Base-by-base conservation (phyloP, 2,888 invertebrate genomes). In the Teinopalpus imperialis region DNA sequence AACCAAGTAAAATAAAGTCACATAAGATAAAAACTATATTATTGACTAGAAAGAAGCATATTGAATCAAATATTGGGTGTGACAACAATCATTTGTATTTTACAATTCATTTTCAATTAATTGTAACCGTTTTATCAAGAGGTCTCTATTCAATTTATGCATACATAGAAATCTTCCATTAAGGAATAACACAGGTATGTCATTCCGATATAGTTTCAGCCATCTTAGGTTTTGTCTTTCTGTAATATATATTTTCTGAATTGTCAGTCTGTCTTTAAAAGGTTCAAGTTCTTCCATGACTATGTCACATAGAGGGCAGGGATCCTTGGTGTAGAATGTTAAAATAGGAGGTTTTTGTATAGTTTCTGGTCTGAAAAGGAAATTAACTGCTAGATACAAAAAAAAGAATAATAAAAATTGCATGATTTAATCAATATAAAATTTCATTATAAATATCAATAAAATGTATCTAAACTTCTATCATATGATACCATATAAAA, bases 151-250 rank as follows among this genome's bases (percentile, higher is more conserved):
- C 54, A 95, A 81, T 49, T 78, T 90, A 71, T 95, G 94, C 89
- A 93, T 95, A 69, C 95, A 95, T 31, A 97, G 85, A 79, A 91
- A 97, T 60, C 93, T 90, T 2, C 94, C 94, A 80, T 97, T 94
- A 3, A 97, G 87, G 77, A 96, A 96, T 56, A 97, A 78, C 4
- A 97, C 97, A 27, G 97, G 97, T 66, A 97, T 97, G 69, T 97
- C 96, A 69, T 93, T 90, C 53, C 93, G 91, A 67, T 96, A 97
- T 31, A 95, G 82, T 48, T 93, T 89, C 47, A 93, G 82, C 91
- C 93, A 96, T 40, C 91, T 86, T 21, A 94, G 67, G 75, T 97
- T 96, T 62, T 92, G 93, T 66, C 91, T 91, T 34, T 90, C 85
- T 8, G 92, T 92, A 35, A 97, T 97, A 74, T 95, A 93, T 36